Evolutionary conservation across 37 sponge, comb jelly and placozoan species (phyloP), one percentile per base, ranked within the genome.

Genomic region (Aplysina aerophoba): DNA sequence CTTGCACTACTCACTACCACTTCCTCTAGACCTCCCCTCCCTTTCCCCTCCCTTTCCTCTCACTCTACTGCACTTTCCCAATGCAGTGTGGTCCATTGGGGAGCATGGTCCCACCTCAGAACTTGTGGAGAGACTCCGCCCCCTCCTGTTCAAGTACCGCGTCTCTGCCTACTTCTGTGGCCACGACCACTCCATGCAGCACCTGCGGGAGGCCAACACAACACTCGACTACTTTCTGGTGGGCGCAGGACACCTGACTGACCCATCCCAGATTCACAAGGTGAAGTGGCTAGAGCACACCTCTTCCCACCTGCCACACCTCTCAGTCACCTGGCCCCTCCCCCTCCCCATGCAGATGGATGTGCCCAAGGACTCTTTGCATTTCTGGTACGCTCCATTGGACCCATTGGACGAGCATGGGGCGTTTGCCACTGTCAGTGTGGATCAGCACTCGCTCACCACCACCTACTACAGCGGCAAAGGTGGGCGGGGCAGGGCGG

Each of bases 41-140:
- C 50, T 44, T 8, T 44, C 20, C 78, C n/a, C 40, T 44, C 53
- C 37, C 11, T 1, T 19, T 75, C 38, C 40, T n/a, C 28, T 62
- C 25, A 13, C 12, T 33, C 73, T 5, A 71, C 55, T n/a, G n/a
- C n/a, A n/a, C n/a, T n/a, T n/a, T n/a, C n/a, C n/a, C n/a, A n/a
- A n/a, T n/a, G n/a, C 79, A 94, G 95, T 94, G 38, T 94, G 95
- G 95, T 94, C 95, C 28, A 79, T 89, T 13, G 95, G 85, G n/a
- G 83, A 91, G 69, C 95, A 94, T 75, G 95, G 95, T 21, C 95
- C 95, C 39, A 94, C 95, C 12, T 25, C 81, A 19, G 38, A 63
- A 0, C 81, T 94, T 59, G 92, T 94, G 63, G 73, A 83, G 20
- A 59, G 77, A 2, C 85, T 94, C 41, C 78, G 79, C 38, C 95